Conservation (phyloP, 2,797 vertebrate species). For the Peromyscus nudipes region DNA sequence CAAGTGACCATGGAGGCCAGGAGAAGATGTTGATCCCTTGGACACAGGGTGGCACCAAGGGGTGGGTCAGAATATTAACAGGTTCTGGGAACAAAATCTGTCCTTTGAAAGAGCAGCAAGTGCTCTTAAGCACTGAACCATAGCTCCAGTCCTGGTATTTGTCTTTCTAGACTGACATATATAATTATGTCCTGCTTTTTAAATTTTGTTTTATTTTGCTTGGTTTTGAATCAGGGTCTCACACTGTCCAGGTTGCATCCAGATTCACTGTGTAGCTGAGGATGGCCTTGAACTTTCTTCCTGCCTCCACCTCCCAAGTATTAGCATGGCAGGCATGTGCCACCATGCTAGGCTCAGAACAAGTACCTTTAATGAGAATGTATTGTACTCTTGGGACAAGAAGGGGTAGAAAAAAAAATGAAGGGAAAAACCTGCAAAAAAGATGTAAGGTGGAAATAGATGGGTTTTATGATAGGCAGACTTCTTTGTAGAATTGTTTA, state of each 20-base stretch:
- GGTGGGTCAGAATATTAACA: no score
- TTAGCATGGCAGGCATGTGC: background rate
- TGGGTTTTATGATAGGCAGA: background rate
- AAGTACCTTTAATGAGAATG: background rate
- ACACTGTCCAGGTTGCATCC: no score
- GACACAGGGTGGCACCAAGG: no score
- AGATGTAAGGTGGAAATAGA: background rate
- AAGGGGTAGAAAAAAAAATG: conserved; percentile 5
- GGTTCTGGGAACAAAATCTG: background rate
- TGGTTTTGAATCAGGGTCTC: no score
- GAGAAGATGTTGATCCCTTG: background rate
- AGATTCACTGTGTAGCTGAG: background rate
- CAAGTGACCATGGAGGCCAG: background rate
- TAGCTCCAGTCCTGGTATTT: background rate
- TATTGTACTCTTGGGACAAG: background rate
- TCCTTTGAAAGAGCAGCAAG: background rate
- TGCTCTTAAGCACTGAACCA: background rate
- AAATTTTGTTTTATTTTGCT: background rate
- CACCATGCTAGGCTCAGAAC: background rate
- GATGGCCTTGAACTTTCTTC: background rate
- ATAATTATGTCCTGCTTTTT: background rate
- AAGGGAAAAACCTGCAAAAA: background rate
- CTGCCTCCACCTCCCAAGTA: background rate
- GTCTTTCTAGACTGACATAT: background rate
- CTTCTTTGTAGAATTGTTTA: background rate